Evolutionary conservation across 64 coral and sea anemone genomes (phyloP).

Genomic region (Catalaphyllia jardinei): DNA sequence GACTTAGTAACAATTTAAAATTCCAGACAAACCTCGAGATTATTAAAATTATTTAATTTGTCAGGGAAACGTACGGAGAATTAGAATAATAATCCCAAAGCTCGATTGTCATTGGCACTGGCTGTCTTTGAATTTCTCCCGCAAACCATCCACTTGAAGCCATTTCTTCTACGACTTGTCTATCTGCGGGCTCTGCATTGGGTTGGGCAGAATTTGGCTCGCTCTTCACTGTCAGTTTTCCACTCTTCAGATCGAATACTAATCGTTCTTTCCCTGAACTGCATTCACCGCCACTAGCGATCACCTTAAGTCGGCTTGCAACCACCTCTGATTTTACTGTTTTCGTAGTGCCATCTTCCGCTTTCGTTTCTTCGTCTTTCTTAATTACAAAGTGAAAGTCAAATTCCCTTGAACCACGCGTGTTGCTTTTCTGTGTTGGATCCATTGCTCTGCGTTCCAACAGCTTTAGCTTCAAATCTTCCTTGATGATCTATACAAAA

Average conservation of each 20-base stretch:
- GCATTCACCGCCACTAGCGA: background rate
- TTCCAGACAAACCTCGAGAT: too few species aligned
- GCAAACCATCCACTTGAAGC: slow-evolving; percentile 2
- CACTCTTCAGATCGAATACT: background rate
- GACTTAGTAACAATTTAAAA: too few species aligned
- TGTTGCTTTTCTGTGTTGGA: background rate
- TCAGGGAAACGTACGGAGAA: too few species aligned
- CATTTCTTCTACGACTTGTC: background rate
- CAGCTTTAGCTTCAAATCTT: background rate
- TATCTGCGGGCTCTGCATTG: background rate
- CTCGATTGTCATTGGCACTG: background rate
- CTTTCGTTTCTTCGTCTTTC: background rate
- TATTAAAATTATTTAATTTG: too few species aligned
- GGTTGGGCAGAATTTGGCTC: background rate
- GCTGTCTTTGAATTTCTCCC: background rate
- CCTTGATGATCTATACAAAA: background rate
- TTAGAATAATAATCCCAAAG: too few species aligned
- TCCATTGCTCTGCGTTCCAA: background rate
- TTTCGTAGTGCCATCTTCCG: background rate
- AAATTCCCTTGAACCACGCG: background rate
- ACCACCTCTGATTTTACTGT: background rate
- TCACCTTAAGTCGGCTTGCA: slow-evolving; percentile 1
- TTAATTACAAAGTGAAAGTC: slow-evolving; percentile 11
- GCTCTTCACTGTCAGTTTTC: background rate
- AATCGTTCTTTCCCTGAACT: background rate